phyloP scores from a whole-genome alignment of 92 coral and sea anemone genomes.

The Hydrozoanthus gracilis region DNA sequence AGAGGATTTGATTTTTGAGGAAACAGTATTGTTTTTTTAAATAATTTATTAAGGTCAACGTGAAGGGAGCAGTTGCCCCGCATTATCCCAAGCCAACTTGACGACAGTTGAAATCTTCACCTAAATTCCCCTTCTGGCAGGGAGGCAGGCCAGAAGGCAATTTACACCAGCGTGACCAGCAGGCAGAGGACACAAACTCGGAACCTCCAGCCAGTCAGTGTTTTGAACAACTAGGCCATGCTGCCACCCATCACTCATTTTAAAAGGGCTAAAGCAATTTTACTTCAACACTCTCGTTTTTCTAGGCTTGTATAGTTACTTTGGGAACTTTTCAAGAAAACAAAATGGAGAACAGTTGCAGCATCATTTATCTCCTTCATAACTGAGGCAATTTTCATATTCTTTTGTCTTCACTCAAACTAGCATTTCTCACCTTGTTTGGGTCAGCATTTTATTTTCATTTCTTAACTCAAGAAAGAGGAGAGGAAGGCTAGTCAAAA shows the following conservation, averaged over 20 bases:
- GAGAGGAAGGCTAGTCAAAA: not conserved
- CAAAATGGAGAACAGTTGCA: conserved; percentile 8
- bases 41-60: not conserved
- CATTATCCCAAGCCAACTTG: not conserved
- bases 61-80: not conserved
- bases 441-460: not conserved
- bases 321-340: not conserved
- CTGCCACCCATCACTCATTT: not conserved
- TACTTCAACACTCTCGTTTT: conserved; percentile 3
- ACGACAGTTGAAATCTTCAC: not conserved
- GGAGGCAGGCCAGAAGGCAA: not conserved
- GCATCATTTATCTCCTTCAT: conserved; percentile 1
- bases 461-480: not conserved
- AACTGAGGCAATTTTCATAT: no score
- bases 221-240: conserved; percentile 1
- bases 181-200: not conserved
- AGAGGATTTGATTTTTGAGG: not conserved
- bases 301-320: conserved; percentile 9
- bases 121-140: conserved; percentile 1
- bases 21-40: not conserved
- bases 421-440: not conserved
- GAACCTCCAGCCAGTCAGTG: not conserved
- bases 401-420: not conserved
- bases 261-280: conserved; percentile 11
- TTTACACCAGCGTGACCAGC: not conserved